These are phyloP conservation scores for Drosophila kohkoa DNA, from an alignment of 1,140 invertebrate genomes.

Conservation along the genomic window DNA sequence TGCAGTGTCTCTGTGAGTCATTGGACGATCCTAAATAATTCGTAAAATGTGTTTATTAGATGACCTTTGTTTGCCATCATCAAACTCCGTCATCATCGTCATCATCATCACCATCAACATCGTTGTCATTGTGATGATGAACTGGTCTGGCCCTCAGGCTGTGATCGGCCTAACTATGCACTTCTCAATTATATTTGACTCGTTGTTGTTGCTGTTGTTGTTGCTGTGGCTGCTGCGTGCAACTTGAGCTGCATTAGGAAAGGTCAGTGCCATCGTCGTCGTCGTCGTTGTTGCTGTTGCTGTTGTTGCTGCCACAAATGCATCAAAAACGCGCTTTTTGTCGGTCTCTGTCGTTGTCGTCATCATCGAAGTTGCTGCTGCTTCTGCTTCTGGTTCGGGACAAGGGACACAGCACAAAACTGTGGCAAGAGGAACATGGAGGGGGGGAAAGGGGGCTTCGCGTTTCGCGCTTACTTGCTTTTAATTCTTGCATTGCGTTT, in stretches of 20 bases:
- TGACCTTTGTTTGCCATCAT: constrained; percentile 36
- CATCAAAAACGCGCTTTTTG: constrained; percentile 79
- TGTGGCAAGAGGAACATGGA: constrained; percentile 3
- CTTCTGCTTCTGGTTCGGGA: constrained; percentile 18
- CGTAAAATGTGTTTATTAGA: constrained; percentile 21
- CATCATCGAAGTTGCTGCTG: constrained; percentile 24
- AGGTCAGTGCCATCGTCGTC: constrained; percentile 73
- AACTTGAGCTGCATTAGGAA: constrained; percentile 80
- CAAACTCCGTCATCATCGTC: neutral
- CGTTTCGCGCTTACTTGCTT: constrained; percentile 80
- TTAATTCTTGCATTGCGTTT: constrained; percentile 82
- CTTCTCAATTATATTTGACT: constrained; percentile 36
- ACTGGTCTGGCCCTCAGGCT: constrained; percentile 3
- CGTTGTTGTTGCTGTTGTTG: constrained; percentile 6
- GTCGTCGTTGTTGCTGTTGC: constrained; percentile 25
- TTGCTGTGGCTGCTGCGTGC: constrained; percentile 48
- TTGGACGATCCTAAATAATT: constrained; percentile 28
- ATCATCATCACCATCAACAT: neutral
- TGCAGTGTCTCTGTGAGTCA: constrained; percentile 10
- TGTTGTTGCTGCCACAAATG: constrained; percentile 69
- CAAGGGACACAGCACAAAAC: constrained; percentile 12
- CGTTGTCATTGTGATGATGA: neutral
- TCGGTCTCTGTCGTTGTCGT: constrained; percentile 52
- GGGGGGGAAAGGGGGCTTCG: constrained; percentile 23
- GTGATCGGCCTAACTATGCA: constrained; percentile 22